Evolutionary conservation across 2,113 vertebrate genomes (phyloP).

Genomic region (Vulpes vulpes): DNA sequence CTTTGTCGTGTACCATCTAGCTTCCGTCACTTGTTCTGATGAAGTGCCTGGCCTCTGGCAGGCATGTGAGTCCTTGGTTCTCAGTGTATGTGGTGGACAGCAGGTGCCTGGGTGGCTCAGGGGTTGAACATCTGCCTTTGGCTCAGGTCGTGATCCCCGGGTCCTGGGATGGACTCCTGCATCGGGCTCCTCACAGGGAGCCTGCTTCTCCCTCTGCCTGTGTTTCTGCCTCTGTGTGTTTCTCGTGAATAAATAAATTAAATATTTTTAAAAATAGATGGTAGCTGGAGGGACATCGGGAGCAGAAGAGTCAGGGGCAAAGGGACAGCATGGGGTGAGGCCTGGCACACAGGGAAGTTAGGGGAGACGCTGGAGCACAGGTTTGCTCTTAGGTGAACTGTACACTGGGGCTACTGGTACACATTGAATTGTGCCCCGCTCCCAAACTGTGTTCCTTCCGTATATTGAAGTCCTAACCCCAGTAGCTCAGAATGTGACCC

Average conservation of each 20-base stretch:
- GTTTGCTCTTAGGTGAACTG: not conserved
- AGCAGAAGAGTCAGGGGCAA: not conserved
- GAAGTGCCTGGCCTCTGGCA: not conserved
- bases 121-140: no score
- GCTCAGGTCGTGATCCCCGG: no score
- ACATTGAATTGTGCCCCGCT: not conserved
- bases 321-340: not conserved
- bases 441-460: not conserved
- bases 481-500: not conserved
- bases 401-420: not conserved
- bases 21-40: not conserved
- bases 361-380: not conserved
- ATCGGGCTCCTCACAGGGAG: no score
- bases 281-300: not conserved
- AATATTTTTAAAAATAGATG: not conserved
- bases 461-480: not conserved
- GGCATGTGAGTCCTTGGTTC: not conserved
- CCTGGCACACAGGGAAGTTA: not conserved
- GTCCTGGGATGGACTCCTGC: no score
- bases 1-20: not conserved
- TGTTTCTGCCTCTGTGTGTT: no score
- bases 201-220: no score
- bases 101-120: not conserved
- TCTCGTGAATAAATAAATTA: no score
- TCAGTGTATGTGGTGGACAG: not conserved